Conservation (phyloP, 2,797 vertebrate species). For the Molossus alvarezi region DNA sequence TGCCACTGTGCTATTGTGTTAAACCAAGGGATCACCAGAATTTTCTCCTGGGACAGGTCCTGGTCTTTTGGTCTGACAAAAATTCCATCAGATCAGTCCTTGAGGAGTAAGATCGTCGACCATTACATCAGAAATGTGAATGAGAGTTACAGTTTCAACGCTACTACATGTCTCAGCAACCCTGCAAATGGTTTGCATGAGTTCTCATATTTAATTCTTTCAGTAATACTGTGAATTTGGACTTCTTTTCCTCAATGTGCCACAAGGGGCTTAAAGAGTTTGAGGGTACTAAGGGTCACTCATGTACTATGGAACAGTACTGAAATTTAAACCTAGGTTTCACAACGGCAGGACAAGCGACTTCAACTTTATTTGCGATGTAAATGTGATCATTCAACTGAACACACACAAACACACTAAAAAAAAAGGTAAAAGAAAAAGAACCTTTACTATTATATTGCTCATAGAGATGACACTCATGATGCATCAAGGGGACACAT, state of each 20-base stretch:
- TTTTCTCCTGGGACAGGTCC: neutral
- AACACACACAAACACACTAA: neutral
- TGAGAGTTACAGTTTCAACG: neutral
- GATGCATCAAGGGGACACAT: conserved; percentile 62
- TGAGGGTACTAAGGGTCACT: neutral
- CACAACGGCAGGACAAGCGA: neutral
- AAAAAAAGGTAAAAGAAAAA: neutral
- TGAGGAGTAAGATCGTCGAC: neutral
- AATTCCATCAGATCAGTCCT: neutral
- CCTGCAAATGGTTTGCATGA: neutral
- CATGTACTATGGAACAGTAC: neutral
- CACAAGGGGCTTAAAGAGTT: neutral
- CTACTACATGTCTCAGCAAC: neutral
- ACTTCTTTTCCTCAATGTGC: conserved; percentile 12
- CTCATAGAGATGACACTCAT: conserved; percentile 47
- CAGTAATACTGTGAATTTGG: neutral
- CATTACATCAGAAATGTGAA: neutral
- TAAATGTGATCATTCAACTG: conserved; percentile 48
- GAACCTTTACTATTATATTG: conserved; percentile 6
- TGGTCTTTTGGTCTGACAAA: conserved; percentile 19
- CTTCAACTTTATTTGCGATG: conserved; percentile 31
- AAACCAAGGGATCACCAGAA: neutral
- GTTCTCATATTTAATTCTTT: neutral
- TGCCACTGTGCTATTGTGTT: neutral
- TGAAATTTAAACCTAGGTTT: conserved; percentile 39